These are phyloP conservation scores for Blastobasis lacticolella DNA, from an alignment of 2,888 invertebrate genomes.

Conservation along the genomic window DNA sequence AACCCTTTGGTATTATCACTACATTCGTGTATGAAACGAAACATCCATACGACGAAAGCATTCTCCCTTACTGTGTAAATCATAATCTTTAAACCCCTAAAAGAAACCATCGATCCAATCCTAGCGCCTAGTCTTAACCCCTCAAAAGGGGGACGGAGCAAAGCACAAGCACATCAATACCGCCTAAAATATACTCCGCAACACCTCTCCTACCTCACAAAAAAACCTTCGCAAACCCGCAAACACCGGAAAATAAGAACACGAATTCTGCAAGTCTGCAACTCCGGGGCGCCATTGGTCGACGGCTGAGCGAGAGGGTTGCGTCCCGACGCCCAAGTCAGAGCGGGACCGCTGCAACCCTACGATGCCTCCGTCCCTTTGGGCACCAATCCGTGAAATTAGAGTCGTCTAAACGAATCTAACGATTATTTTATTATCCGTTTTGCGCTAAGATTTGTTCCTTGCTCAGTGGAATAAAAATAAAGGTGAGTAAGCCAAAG, in stretches of 20 bases:
- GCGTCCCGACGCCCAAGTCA: slow-evolving; percentile 12
- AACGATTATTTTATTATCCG: slow-evolving; percentile 75
- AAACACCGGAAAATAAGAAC: slow-evolving; percentile 55
- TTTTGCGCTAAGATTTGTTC: slow-evolving; percentile 74
- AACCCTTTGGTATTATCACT: no score
- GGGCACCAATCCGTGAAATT: slow-evolving; percentile 71
- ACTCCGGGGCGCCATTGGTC: slow-evolving; percentile 48
- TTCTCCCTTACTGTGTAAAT: no score
- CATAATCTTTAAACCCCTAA: no score
- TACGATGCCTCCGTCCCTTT: slow-evolving; percentile 55
- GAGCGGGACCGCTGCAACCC: slow-evolving; percentile 43
- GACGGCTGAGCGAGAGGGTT: slow-evolving; percentile 32
- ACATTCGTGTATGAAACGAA: no score
- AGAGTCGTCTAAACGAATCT: slow-evolving; percentile 73
- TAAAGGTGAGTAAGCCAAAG: slow-evolving; percentile 70
- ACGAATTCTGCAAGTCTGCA: slow-evolving; percentile 35
- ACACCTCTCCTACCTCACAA: no score
- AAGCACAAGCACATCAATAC: no score
- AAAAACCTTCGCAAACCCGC: slow-evolving; percentile 28
- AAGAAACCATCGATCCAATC: no score
- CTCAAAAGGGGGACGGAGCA: no score
- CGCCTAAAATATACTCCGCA: no score
- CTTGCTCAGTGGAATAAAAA: slow-evolving; percentile 75
- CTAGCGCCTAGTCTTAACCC: no score
- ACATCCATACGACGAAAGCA: no score